phyloP scores from a whole-genome alignment of 2,888 invertebrate genomes.

The Muscina levida region DNA sequence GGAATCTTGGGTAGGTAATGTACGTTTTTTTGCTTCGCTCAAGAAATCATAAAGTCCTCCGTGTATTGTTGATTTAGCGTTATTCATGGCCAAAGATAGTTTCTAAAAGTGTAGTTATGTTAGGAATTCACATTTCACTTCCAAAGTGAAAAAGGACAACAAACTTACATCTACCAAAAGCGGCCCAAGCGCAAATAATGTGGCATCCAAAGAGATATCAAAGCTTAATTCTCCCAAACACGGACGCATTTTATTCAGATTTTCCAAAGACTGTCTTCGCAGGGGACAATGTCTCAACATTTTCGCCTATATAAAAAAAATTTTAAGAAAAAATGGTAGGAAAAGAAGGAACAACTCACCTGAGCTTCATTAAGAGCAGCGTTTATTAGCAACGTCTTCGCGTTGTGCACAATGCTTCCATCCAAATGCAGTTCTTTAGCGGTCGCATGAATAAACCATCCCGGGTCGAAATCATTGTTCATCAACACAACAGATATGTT shows the following conservation, averaged over 20 bases:
- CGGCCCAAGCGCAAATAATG: slow-evolving; percentile 90
- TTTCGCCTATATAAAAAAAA: slow-evolving; percentile 72
- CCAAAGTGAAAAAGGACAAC: not conserved
- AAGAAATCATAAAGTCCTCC: slow-evolving; percentile 81
- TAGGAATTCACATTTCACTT: slow-evolving; percentile 30
- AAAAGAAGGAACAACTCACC: slow-evolving; percentile 73
- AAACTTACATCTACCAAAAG: slow-evolving; percentile 88
- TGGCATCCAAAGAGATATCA: slow-evolving; percentile 87
- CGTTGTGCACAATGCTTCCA: slow-evolving; percentile 85
- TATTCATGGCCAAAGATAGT: slow-evolving; percentile 79
- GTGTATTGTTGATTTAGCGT: slow-evolving; percentile 80
- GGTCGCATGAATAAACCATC: slow-evolving; percentile 86
- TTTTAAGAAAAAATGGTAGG: not conserved
- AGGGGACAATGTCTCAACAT: slow-evolving; percentile 77
- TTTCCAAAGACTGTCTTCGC: slow-evolving; percentile 77
- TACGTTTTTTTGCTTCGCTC: slow-evolving; percentile 78
- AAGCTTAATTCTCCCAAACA: slow-evolving; percentile 87
- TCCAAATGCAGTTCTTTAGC: slow-evolving; percentile 86
- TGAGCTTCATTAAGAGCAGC: slow-evolving; percentile 85
- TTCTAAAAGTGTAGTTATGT: slow-evolving; percentile 77
- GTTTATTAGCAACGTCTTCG: slow-evolving; percentile 86
- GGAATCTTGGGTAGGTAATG: slow-evolving; percentile 68
- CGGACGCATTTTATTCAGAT: slow-evolving; percentile 82
- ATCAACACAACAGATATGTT: slow-evolving; percentile 85
- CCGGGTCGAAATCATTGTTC: slow-evolving; percentile 83